phyloP scores from a whole-genome alignment of 92 coral and sea anemone genomes.

The Virgularia gustaviana region DNA sequence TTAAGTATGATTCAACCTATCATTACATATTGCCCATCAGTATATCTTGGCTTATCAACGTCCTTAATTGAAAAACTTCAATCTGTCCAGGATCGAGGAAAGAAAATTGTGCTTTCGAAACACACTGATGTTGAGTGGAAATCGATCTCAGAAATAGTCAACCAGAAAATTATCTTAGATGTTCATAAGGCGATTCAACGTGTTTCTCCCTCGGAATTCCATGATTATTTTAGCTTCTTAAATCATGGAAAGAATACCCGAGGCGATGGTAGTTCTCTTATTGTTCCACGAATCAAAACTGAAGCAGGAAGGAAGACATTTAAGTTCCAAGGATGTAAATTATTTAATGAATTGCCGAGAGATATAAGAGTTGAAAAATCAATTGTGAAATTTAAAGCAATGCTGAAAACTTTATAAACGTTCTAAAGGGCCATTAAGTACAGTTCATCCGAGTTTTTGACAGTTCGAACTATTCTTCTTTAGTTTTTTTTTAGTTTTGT shows the following conservation, averaged over 20 bases:
- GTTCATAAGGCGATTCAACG: constrained; percentile 21
- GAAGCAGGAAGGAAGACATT: too few species aligned
- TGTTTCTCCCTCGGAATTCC: too few species aligned
- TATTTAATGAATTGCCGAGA: not conserved
- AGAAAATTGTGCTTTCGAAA: constrained; percentile 2
- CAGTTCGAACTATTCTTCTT: too few species aligned
- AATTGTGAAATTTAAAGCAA: too few species aligned
- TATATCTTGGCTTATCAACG: constrained; percentile 9
- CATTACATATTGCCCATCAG: constrained; percentile 19
- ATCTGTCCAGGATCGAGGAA: constrained; percentile 6
- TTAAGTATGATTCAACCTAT: constrained; percentile 22
- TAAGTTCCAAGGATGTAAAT: constrained; percentile 6
- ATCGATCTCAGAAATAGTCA: constrained; percentile 9
- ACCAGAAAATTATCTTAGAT: not conserved
- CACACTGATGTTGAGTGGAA: constrained; percentile 17
- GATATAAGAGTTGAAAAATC: too few species aligned
- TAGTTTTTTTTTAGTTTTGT: too few species aligned
- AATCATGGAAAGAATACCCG: too few species aligned
- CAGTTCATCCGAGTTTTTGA: too few species aligned
- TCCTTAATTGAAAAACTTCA: constrained; percentile 7
- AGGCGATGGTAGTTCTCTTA: too few species aligned
- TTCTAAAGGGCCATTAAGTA: too few species aligned
- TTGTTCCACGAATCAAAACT: too few species aligned
- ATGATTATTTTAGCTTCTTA: not conserved
- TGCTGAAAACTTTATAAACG: too few species aligned